A percentile compares a stretch with the other conserved stretches of the same genome.
phyloP scores from a whole-genome alignment of 92 coral and sea anemone species.

The Micromussa lordhowensis region DNA sequence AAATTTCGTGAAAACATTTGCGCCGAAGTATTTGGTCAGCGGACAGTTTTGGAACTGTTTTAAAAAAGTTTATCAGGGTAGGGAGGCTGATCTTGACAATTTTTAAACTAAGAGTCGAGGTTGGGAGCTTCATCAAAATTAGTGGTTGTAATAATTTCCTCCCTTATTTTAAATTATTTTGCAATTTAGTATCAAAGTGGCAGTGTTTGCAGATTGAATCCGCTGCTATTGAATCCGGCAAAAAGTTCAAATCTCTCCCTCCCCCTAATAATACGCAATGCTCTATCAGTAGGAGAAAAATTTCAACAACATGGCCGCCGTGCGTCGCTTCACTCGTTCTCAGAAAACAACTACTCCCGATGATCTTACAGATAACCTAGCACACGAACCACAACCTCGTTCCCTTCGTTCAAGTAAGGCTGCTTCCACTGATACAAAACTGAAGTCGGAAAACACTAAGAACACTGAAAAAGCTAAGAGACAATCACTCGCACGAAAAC shows the following conservation, averaged over 20 bases:
- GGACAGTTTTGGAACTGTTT: neutral
- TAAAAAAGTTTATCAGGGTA: neutral
- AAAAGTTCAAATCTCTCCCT: neutral
- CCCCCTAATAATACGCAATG: neutral
- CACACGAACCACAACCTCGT: neutral
- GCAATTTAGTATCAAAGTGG: neutral
- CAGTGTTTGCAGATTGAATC: neutral
- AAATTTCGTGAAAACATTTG: constrained; percentile 13
- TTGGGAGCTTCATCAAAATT: neutral
- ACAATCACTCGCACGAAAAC: neutral
- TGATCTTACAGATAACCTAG: neutral
- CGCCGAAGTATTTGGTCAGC: constrained; percentile 1
- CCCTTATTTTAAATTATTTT: neutral
- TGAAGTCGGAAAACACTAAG: neutral
- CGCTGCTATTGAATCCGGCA: neutral
- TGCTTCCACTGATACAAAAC: neutral
- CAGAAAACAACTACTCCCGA: neutral
- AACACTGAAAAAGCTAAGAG: neutral
- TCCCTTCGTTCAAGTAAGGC: neutral
- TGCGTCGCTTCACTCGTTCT: constrained; percentile 17
- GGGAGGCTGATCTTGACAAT: neutral
- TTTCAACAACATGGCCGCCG: constrained; percentile 16
- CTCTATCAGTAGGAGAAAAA: too few relatives aligned
- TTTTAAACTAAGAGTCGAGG: neutral
- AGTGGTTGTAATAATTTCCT: neutral